These are phyloP conservation scores for Bombyx mandarina DNA, from an alignment of 1,140 invertebrate species.

Conservation along the genomic window DNA sequence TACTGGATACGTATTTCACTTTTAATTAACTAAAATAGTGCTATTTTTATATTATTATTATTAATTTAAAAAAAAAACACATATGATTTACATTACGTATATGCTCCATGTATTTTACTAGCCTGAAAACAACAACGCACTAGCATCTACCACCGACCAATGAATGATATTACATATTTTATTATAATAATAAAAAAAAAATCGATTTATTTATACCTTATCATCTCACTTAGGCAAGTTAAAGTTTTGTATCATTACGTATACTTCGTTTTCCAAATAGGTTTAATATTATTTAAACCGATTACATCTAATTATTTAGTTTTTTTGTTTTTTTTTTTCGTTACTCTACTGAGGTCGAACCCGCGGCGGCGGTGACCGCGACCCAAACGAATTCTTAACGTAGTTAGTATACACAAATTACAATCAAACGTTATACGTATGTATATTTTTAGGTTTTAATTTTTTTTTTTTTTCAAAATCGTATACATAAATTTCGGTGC, in stretches of 20 bases:
- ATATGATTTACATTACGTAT: background rate
- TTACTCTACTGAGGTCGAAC: too few species aligned
- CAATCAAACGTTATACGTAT: conserved; percentile 67
- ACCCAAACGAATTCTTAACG: conserved; percentile 1
- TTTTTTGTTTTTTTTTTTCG: too few species aligned
- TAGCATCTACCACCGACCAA: conserved; percentile 57
- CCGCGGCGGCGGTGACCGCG: too few species aligned
- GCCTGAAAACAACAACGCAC: conserved; percentile 50
- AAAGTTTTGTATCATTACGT: conserved; percentile 40
- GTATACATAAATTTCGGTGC: conserved; percentile 67
- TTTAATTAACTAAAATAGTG: conserved; percentile 56
- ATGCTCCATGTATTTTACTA: conserved; percentile 22
- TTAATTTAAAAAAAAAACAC: background rate
- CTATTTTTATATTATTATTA: conserved; percentile 22
- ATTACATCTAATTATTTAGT: too few species aligned
- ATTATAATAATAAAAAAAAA: conserved; percentile 67
- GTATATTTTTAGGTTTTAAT: conserved; percentile 35
- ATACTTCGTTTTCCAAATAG: background rate
- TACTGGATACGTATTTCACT: conserved; percentile 60
- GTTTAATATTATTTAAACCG: too few species aligned
- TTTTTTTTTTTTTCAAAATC: conserved; percentile 23
- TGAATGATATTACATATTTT: conserved; percentile 35
- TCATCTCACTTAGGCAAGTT: conserved; percentile 69
- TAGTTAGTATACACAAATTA: conserved; percentile 69
- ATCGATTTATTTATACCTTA: conserved; percentile 56